Base-by-base conservation (phyloP, 2,888 invertebrate species). In the Apodemia duryi region DNA sequence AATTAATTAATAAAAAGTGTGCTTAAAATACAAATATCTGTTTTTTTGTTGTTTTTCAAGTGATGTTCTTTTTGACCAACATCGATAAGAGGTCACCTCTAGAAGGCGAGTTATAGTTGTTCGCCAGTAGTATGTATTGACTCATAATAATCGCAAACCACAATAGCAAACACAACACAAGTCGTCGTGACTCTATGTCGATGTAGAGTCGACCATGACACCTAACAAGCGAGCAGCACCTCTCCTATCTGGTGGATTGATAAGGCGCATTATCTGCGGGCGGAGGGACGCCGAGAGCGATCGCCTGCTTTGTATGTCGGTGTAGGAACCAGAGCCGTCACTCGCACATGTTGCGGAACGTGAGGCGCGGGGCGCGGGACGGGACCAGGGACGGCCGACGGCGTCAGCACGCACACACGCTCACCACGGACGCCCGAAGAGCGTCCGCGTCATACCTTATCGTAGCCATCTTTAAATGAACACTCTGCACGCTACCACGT, bases 381-480 rank as follows among this genome's bases (percentile, higher is more conserved):
- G 81, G 78, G 79, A 73, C 81, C 84, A 81, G 88, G 86, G 86
- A 85, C 85, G 85, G 79, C 82, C 81, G 72, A 77, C 76, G 75
- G 77, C 78, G 78, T 71, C 82, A 76, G 75, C 72, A 67, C 70
- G 67, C 71, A 65, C 65, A 61, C 65, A 64, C 11, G 43, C 63
- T 21, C 54, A 43, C 63, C 63, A 63, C 51, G 38, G 54, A 83
- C 86, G 84, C 85, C 83, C 86, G 85, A 85, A 79, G 83, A 88
- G 85, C 88, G 88, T 87, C 90, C 87, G 84, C 78, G 77, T 29
- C 28, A 29, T 85, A 86, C 86, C 86, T 91, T 91, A 91, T 91
- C 90, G 90, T 83, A 85, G 87, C 86, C 91, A 91, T 91, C 91
- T 90, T 86, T 87, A 86, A 89, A 88, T 84, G 89, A 88, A 85